Evolutionary conservation across 2,797 vertebrate species (phyloP), one percentile per base, ranked within the genome.

Genomic region (Microhierax caerulescens): DNA sequence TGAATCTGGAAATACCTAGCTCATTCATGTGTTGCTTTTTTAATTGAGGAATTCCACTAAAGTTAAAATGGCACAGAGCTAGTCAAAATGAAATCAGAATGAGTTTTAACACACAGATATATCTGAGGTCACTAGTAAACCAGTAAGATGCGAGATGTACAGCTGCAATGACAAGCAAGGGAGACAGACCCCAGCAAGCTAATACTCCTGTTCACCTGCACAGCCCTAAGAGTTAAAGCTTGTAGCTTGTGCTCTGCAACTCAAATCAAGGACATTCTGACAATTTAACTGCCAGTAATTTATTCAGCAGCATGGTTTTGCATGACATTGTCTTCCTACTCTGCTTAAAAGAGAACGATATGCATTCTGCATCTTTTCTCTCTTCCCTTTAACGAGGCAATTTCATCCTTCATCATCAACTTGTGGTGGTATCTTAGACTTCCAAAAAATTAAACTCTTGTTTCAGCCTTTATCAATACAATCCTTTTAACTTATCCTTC

Each of bases 321-420:
- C 19, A 28, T 11, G 19, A 37, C 67, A 59, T 60, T 61, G 22
- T 65, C 43, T 75, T 84, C 22, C 37, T 43, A 47, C 21, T 77
- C 37, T 41, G 61, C 8, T 73, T 68, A 67, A 57, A 75, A 47
- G 17, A 48, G 18, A 69, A 25, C 10, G 82, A 25, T 50, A 34
- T 39, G 16, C 27, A 34, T 73, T 93, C 47, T 75, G 15, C 9
- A 45, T 64, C 2, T 81, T 84, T 85, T 64, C 10, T 68, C 28
- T 75, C 9, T 83, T 93, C 63, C 63, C 39, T 92, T 95, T 93
- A 88, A 83, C 70, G 85, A 81, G 39, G 16, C 65, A 78, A 92
- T 92, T 97, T 97, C 88, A 93, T 74, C 64, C 45, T 95, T 95
- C 64, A 79, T 88, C 85, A 88, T 92, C 94, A 96, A 34, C 54